Evolutionary conservation across 35 echinoderm and acorn worm species (phyloP).

Genomic region (Ophioderma brevispina): DNA sequence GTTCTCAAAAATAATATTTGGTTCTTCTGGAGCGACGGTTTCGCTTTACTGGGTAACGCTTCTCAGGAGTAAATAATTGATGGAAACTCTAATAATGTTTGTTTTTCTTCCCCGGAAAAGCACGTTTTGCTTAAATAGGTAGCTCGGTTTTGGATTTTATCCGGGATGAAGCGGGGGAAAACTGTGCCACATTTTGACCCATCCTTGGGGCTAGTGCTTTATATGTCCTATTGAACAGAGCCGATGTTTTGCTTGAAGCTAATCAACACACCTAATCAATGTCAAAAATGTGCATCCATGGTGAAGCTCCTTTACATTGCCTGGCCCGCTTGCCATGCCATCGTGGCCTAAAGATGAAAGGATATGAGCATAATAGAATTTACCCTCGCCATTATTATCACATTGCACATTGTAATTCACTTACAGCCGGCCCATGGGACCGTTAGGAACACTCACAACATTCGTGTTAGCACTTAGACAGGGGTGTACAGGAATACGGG

Average conservation of each 20-base stretch:
- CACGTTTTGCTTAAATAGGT: background rate
- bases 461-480: background rate
- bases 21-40: background rate
- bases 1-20: background rate
- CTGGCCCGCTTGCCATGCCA: background rate
- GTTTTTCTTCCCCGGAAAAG: background rate
- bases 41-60: background rate
- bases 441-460: background rate
- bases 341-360: slow-evolving; percentile 1
- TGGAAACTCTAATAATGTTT: background rate
- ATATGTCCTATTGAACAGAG: background rate
- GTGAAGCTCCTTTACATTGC: background rate
- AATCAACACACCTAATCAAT: background rate
- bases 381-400: background rate
- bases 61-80: background rate
- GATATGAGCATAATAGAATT: slow-evolving; percentile 5
- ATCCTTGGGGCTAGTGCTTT: background rate
- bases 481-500: background rate
- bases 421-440: background rate
- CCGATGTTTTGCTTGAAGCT: background rate
- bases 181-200: background rate
- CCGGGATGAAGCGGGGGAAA: background rate
- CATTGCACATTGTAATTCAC: background rate
- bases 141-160: background rate
- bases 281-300: slow-evolving; percentile 5